phyloP scores from a whole-genome alignment of 2,113 vertebrate species.

The Alethe diademata region DNA sequence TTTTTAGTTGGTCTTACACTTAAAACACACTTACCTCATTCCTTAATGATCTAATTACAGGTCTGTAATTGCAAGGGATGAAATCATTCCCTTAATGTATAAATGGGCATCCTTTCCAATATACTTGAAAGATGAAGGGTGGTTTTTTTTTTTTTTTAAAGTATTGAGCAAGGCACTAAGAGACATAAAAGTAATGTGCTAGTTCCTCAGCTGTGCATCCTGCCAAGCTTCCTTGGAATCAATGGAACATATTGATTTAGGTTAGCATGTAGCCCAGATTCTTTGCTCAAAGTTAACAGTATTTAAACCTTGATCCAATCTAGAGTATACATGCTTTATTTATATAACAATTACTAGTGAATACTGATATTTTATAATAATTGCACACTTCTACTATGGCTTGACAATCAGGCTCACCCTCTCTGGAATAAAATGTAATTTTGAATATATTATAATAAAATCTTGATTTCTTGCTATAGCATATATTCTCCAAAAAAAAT shows the following conservation, averaged over 20 bases:
- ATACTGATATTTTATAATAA: not conserved
- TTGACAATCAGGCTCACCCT: not conserved
- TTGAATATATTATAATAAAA: not conserved
- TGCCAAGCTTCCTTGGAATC: constrained; percentile 40
- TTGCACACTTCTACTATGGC: not conserved
- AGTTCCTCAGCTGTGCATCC: constrained; percentile 6
- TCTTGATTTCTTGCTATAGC: not conserved
- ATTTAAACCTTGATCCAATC: not conserved
- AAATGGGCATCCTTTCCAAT: constrained; percentile 10
- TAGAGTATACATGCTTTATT: not conserved
- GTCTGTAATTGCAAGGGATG: constrained; percentile 24
- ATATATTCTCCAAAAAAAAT: not conserved
- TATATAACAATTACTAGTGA: not conserved
- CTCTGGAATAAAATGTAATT: not conserved
- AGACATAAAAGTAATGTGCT: constrained; percentile 44
- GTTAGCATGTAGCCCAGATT: constrained; percentile 15
- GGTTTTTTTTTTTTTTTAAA: not conserved
- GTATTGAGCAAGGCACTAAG: constrained; percentile 13
- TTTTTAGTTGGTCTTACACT: not conserved
- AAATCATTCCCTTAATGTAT: constrained; percentile 25
- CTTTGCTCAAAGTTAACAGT: not conserved
- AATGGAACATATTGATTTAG: constrained; percentile 23
- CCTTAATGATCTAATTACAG: constrained; percentile 16
- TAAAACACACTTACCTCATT: constrained; percentile 8
- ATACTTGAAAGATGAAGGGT: not conserved